Conservation (phyloP, 2,113 vertebrate genomes). For the Artemisiospiza belli region DNA sequence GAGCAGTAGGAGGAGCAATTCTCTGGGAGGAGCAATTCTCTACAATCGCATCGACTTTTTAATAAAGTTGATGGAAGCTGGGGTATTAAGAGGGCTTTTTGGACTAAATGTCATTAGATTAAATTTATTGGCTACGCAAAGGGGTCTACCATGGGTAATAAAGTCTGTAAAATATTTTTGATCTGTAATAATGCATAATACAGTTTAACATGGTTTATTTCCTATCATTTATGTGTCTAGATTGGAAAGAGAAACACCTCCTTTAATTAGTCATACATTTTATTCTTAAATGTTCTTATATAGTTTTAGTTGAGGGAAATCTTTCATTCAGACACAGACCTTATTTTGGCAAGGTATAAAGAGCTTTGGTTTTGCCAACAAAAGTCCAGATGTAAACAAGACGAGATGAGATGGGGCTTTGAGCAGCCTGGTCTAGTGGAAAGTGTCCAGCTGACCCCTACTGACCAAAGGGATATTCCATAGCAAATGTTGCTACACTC, state of each 20-base stretch:
- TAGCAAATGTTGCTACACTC: accelerated
- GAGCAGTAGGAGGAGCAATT: constrained; percentile 87
- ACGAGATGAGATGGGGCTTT: neutral
- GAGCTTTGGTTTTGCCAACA: neutral
- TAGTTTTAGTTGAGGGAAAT: neutral
- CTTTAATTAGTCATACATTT: neutral
- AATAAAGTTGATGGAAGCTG: neutral
- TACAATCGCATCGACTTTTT: constrained; percentile 62
- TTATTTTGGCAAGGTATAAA: neutral
- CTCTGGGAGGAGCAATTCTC: constrained; percentile 87
- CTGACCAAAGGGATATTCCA: neutral
- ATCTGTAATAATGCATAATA: constrained; percentile 19
- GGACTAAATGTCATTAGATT: neutral
- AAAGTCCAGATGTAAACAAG: neutral
- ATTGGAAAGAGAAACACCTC: neutral
- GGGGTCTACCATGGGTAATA: neutral
- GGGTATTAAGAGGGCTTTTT: neutral
- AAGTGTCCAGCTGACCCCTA: neutral
- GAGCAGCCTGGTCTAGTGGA: neutral
- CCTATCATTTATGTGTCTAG: neutral
- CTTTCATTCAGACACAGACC: neutral
- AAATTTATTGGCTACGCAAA: neutral
- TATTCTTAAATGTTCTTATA: neutral
- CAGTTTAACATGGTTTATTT: constrained; percentile 29
- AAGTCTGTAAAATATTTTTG: constrained; percentile 41